phyloP scores from a whole-genome alignment of 2,113 vertebrate species.

The Clarias gariepinus region DNA sequence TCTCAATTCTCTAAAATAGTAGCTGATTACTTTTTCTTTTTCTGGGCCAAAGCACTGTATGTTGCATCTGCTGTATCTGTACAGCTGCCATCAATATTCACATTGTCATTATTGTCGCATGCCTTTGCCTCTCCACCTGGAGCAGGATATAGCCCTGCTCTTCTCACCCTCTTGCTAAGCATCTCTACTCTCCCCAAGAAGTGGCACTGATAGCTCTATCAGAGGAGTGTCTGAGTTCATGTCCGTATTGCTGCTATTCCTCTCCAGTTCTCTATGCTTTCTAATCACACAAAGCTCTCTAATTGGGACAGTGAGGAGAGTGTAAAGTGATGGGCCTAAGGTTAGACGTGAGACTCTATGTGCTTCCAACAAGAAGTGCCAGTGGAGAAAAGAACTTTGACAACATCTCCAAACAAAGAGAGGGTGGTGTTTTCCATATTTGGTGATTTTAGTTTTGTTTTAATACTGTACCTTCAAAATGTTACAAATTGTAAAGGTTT shows the following conservation, averaged over 20 bases:
- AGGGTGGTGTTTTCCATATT: neutral
- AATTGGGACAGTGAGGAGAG: constrained; percentile 43
- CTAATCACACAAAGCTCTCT: constrained; percentile 51
- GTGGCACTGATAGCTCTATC: constrained; percentile 14
- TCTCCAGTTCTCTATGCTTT: constrained; percentile 13
- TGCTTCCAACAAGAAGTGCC: neutral
- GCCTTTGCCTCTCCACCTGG: neutral
- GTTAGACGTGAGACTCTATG: neutral
- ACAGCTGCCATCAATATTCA: constrained; percentile 26
- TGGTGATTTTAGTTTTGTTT: neutral
- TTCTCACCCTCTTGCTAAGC: constrained; percentile 19
- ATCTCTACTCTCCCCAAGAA: neutral
- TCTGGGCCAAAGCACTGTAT: neutral
- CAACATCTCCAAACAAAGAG: neutral
- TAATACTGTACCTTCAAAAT: neutral
- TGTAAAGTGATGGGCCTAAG: neutral
- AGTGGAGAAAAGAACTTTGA: neutral
- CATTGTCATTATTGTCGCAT: neutral
- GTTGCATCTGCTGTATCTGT: constrained; percentile 5
- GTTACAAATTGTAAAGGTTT: neutral
- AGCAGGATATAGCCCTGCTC: constrained; percentile 2
- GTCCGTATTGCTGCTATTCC: constrained; percentile 42
- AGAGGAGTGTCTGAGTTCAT: constrained; percentile 22
- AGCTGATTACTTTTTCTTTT: neutral
- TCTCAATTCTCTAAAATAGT: neutral